Evolutionary conservation across 2,888 invertebrate genomes (phyloP), one percentile per base, ranked within the genome.

Genomic region (Dynastes maya): DNA sequence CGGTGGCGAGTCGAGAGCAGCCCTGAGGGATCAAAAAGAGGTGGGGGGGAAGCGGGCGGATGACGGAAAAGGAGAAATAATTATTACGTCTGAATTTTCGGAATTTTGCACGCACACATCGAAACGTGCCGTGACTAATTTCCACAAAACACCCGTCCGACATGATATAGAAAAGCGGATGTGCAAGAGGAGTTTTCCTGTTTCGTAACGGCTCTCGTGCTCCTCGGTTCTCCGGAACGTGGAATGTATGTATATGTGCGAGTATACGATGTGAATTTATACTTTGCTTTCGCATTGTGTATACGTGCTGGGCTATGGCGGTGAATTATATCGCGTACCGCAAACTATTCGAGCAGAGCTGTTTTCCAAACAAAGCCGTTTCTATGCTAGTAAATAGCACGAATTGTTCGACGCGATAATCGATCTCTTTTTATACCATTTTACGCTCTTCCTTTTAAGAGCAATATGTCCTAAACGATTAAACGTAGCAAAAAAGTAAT

Each of bases 31-130:
- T 16, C 9, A 16, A 58, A 45, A 16, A 5, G 40, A 13, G 65
- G 65, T 37, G 22, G 16, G 22, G 65, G 45, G 9, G 40, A 67
- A 22, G 40, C 8, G 49, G n/a, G n/a, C 6, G 51, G 29, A 49
- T 49, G 55, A 58, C 55, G 61, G 61, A 61, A 74, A 49, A 61
- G 49, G 72, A 45, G 61, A 74, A 74, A 74, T 74, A 74, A 74
- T 74, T 74, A 74, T 74, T 61, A 61, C 61, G 61, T 58, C 61
- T 74, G 61, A 74, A 74, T 74, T 74, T 74, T 74, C 61, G 45
- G 72, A 55, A 61, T 74, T 61, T 74, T 49, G 72, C 61, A 61
- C 72, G 61, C 45, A 74, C 72, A 58, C 72, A 22, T 61, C 61
- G 49, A 45, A 61, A 61, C 72, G 58, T 74, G 72, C 58, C 61